Evolutionary conservation across 2,888 invertebrate species (phyloP).

Genomic region (Lamellibrachia columna): DNA sequence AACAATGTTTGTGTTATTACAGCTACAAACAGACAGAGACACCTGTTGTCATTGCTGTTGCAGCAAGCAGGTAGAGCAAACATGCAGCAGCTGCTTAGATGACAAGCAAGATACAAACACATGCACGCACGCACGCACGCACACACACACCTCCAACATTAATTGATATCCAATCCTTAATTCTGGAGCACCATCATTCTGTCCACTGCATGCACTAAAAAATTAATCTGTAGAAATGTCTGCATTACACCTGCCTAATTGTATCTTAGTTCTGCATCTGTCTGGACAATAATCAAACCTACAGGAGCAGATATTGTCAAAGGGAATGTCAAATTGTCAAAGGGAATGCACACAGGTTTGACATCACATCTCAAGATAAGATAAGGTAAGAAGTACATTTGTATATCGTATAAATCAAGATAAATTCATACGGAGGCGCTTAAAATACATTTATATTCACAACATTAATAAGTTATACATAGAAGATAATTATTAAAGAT

Average conservation of each 20-base stretch:
- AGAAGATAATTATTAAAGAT: no score
- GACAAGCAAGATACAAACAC: no score
- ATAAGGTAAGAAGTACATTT: no score
- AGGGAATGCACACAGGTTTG: neutral
- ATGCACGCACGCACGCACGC: no score
- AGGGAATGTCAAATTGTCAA: neutral
- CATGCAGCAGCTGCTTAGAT: no score
- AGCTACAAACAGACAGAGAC: neutral
- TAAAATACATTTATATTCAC: no score
- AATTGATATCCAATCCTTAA: neutral
- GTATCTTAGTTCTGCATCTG: neutral
- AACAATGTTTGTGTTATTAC: neutral
- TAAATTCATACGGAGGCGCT: no score
- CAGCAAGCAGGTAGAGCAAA: neutral
- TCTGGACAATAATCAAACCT: neutral
- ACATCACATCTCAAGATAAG: no score
- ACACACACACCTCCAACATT: neutral
- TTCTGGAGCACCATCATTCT: neutral
- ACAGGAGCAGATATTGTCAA: neutral
- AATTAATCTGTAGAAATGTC: neutral
- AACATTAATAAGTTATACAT: no score
- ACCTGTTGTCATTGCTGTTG: neutral
- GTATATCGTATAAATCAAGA: no score
- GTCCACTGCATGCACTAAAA: neutral
- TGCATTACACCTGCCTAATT: neutral